These are phyloP conservation scores for Euphonia xanthogaster DNA, from an alignment of 2,797 vertebrate species.

Conservation along the genomic window DNA sequence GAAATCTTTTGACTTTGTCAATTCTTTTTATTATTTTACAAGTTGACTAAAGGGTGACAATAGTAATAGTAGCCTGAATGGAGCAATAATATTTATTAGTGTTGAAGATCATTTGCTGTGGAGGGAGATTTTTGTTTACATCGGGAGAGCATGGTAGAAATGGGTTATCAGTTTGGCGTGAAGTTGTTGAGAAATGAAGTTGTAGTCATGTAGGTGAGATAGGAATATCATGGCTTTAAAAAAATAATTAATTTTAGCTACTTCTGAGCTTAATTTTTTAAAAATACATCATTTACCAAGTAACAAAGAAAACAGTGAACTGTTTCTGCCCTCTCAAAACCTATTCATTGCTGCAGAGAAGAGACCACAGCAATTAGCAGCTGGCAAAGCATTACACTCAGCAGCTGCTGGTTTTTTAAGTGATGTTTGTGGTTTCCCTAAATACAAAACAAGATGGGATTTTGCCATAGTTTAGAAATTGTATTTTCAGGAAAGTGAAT, in stretches of 20 bases:
- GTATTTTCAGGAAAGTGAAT: neutral
- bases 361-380: neutral
- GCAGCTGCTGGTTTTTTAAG: conserved; percentile 10
- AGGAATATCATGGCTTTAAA: neutral
- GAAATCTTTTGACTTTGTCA: neutral
- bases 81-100: neutral
- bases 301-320: neutral
- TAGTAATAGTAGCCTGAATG: neutral
- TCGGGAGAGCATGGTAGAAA: neutral
- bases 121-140: neutral
- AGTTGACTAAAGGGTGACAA: neutral
- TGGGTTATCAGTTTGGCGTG: neutral
- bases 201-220: neutral
- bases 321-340: neutral
- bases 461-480: neutral
- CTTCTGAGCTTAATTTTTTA: neutral
- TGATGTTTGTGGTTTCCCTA: neutral
- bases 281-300: neutral
- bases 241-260: neutral
- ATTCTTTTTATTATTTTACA: neutral
- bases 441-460: neutral
- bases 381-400: neutral
- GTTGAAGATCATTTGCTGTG: neutral
- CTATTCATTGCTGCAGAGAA: neutral
- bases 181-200: neutral